These are phyloP conservation scores for Cheirogaleus medius DNA, from an alignment of 2,113 vertebrate species.

Conservation along the genomic window DNA sequence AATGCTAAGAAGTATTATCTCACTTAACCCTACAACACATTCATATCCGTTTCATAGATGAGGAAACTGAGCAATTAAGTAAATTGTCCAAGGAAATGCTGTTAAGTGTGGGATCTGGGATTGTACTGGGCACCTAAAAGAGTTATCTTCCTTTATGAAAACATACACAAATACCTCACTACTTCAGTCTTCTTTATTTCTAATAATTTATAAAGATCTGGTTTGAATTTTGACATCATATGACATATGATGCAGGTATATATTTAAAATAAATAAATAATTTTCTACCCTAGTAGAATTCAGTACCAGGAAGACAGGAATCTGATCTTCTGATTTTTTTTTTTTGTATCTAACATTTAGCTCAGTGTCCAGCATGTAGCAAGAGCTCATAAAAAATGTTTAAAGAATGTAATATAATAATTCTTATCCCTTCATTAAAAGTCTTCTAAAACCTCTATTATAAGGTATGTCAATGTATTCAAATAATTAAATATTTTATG, in stretches of 20 bases:
- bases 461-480: background rate
- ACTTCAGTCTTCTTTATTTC: background rate
- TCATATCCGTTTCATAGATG: background rate
- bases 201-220: background rate
- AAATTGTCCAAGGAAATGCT: background rate
- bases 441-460: background rate
- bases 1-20: background rate
- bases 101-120: background rate
- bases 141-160: background rate
- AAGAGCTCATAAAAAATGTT: background rate
- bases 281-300: background rate
- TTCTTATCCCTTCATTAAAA: background rate
- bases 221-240: constrained; percentile 4
- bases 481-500: constrained; percentile 37
- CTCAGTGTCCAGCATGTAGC: background rate
- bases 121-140: background rate
- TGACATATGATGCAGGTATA: background rate
- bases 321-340: background rate
- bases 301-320: background rate
- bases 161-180: background rate
- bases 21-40: background rate
- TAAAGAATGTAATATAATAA: background rate
- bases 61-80: background rate
- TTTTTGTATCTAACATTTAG: background rate
- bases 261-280: background rate